Conservation (phyloP, 2,888 invertebrate genomes). For the Icerya purchasi region DNA sequence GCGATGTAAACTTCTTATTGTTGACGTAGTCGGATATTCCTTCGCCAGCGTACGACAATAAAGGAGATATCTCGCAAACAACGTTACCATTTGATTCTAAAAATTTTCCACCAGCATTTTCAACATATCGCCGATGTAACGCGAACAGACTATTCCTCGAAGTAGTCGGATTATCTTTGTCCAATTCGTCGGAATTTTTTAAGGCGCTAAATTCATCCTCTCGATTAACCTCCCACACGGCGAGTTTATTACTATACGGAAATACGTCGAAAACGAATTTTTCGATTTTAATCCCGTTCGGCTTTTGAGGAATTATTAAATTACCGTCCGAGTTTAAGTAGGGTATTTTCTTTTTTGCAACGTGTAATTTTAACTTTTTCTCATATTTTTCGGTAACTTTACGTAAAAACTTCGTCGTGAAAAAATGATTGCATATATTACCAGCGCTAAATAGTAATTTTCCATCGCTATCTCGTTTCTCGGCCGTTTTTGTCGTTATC, state of each 20-base stretch:
- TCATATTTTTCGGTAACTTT: conserved; percentile 49
- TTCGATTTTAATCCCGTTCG: conserved; percentile 96
- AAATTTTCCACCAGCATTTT: conserved; percentile 58
- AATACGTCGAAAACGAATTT: conserved; percentile 99
- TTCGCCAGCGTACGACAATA: conserved; percentile 79
- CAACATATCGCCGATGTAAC: conserved; percentile 57
- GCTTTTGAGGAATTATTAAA: conserved; percentile 42
- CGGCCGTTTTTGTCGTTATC: conserved; percentile 67
- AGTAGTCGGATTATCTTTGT: conserved; percentile 78
- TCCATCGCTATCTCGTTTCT: conserved; percentile 52
- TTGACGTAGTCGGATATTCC: conserved; percentile 43
- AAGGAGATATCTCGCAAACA: conserved; percentile 73
- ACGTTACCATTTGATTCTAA: conserved; percentile 32
- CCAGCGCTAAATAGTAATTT: conserved; percentile 78
- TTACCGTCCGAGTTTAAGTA: conserved; percentile 49
- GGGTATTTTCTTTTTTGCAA: conserved; percentile 94
- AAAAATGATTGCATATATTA: conserved; percentile 96
- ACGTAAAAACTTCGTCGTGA: conserved; percentile 63
- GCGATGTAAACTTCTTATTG: conserved; percentile 43
- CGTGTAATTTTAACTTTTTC: conserved; percentile 61
- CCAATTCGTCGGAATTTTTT: conserved; percentile 74
- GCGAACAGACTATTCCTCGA: conserved; percentile 52
- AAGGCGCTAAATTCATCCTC: conserved; percentile 90
- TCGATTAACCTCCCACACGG: conserved; percentile 76
- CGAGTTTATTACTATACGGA: conserved; percentile 72